Evolutionary conservation across 2,888 invertebrate species (phyloP), one percentile per base, ranked within the genome.

Genomic region (Synergus laeviventris): DNA sequence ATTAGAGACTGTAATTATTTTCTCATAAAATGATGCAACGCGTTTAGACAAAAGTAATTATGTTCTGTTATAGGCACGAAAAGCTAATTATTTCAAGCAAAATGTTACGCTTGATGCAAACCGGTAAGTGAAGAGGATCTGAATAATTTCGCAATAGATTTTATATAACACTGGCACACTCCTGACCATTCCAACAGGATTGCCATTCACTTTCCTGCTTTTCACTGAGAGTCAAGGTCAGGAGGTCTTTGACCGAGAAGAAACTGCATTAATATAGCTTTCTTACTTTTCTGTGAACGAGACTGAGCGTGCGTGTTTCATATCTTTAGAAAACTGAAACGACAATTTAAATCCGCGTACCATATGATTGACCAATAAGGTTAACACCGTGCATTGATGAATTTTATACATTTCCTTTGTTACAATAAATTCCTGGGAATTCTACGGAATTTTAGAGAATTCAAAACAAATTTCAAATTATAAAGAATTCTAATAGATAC

Each of bases 161-260:
- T 74, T 62, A 62, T 74, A 39, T 60, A 56, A 74, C 38, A 18
- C 24, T 74, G 56, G 39, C 74, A 74, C 62, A 62, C 31, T 45
- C 62, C 42, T 62, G 62, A 49, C 36, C 45, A n/a, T 74, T 62
- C 49, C 2, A 16, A 31, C 16, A 31, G 21, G 16, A 73, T 24
- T 73, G 16, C 73, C 74, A 74, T 74, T 74, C 74, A 74, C 74
- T 74, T 74, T 74, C 39, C 42, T 31, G 18, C n/a, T 54, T 38
- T 42, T 45, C 49, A 11, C 9, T 49, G 42, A 36, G 74, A 60
- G 45, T 62, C 45, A 64, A 64, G 64, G 64, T 62, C 45, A 60
- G 42, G 16, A 45, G 62, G 61, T 62, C 24, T 62, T 74, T 74
- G 74, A 74, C 74, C 62, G 60, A 61, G 74, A 74, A 74, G 61